Conservation (phyloP, 2,888 invertebrate species). For the Dryobota labecula region DNA sequence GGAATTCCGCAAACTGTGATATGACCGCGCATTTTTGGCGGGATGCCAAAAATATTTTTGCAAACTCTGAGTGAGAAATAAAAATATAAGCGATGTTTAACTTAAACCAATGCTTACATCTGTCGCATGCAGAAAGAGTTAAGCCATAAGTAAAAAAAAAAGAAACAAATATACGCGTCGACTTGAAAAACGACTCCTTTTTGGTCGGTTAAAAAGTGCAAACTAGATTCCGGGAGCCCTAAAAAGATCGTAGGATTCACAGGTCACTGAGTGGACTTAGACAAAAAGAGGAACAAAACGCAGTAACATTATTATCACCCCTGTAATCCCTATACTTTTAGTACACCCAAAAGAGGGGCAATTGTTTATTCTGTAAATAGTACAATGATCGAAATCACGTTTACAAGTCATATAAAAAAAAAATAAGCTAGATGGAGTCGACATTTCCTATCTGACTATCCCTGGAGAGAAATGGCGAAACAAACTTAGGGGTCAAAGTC, state of each 20-base stretch:
- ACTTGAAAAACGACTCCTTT: not conserved
- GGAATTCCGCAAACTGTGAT: slow-evolving; percentile 17
- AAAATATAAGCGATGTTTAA: slow-evolving; percentile 7
- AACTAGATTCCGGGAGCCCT: not conserved
- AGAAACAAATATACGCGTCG: not conserved
- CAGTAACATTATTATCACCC: not conserved
- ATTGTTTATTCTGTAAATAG: too few relatives aligned
- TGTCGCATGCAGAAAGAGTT: not conserved
- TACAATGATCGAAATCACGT: too few relatives aligned
- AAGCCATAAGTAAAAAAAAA: not conserved
- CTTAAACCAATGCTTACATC: slow-evolving; percentile 2
- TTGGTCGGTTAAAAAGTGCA: not conserved
- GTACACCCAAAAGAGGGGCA: too few relatives aligned
- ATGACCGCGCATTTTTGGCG: slow-evolving; percentile 23
- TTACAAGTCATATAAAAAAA: too few relatives aligned
- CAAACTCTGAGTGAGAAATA: not conserved
- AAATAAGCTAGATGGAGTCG: too few relatives aligned
- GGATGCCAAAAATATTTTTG: slow-evolving; percentile 23
- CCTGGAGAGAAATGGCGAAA: too few relatives aligned
- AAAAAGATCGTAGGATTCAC: not conserved
- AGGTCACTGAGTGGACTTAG: not conserved
- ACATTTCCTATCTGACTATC: too few relatives aligned
- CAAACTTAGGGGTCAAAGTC: too few relatives aligned
- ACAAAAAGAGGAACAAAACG: not conserved
- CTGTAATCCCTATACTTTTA: not conserved